A percentile compares a stretch with the other conserved stretches of the same genome.
Conservation (phyloP, 2,888 invertebrate genomes). For the Folsomia manolachei region DNA sequence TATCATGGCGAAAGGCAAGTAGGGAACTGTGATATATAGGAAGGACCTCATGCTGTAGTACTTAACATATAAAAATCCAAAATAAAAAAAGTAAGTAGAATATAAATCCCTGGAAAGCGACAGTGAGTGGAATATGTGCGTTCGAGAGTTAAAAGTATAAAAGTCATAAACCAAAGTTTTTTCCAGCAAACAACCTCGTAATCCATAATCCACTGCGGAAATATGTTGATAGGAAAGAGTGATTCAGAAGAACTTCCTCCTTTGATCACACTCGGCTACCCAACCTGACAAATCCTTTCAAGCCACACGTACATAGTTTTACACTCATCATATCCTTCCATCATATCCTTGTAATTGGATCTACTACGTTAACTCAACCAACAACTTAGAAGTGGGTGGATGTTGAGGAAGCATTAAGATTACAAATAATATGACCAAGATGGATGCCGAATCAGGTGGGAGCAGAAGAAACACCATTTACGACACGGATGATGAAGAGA, state of each 20-base stretch:
- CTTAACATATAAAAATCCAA: too few species aligned
- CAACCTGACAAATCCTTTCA: not conserved
- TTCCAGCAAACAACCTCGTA: not conserved
- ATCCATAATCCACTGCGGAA: not conserved
- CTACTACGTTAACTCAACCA: not conserved
- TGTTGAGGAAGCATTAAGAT: too few species aligned
- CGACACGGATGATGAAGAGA: slow-evolving; percentile 47
- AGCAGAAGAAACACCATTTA: slow-evolving; percentile 18
- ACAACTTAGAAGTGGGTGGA: not conserved
- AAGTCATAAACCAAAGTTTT: not conserved
- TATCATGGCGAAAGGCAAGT: too few species aligned
- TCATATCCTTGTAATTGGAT: not conserved
- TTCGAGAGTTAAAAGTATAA: not conserved
- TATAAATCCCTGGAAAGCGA: not conserved
- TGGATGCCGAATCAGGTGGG: slow-evolving; percentile 17
- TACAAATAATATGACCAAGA: not conserved
- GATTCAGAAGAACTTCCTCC: not conserved
- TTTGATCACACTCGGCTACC: not conserved
- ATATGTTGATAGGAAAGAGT: not conserved
- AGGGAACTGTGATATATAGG: too few species aligned
- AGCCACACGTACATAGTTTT: not conserved
- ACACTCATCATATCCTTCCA: not conserved
- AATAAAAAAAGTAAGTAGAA: not conserved
- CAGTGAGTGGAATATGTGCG: too few species aligned
- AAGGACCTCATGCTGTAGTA: too few species aligned